Conservation (phyloP, 2,888 invertebrate genomes). For the Dasypolia templi region DNA sequence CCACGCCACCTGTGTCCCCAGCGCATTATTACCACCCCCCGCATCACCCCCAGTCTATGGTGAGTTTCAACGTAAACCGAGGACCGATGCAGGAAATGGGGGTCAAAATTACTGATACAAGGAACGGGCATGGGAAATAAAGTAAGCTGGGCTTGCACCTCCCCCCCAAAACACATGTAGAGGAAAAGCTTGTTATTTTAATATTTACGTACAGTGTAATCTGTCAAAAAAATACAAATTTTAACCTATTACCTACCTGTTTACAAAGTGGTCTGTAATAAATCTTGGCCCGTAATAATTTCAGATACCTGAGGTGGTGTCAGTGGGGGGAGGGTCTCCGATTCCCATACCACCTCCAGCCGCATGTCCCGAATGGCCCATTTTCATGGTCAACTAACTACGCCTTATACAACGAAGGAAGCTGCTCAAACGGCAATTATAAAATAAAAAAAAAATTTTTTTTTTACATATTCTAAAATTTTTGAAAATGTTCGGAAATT, state of each 20-base stretch:
- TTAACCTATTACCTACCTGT: neutral
- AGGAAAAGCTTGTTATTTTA: neutral
- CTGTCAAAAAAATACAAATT: neutral
- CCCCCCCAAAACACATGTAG: constrained; percentile 26
- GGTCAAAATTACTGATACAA: constrained; percentile 4
- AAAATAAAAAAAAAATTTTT: too few species aligned
- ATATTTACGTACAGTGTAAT: neutral
- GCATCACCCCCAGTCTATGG: constrained; percentile 87
- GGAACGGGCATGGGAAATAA: constrained; percentile 23
- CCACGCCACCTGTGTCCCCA: constrained; percentile 98
- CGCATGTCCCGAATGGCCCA: constrained; percentile 88
- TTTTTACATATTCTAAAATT: constrained; percentile 18
- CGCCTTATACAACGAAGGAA: constrained; percentile 44
- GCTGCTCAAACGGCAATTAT: constrained; percentile 39
- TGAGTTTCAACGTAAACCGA: constrained; percentile 66
- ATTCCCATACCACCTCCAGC: constrained; percentile 86
- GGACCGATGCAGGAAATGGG: constrained; percentile 20
- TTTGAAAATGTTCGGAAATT: constrained; percentile 31
- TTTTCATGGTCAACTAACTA: constrained; percentile 86
- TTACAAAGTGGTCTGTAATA: too few species aligned
- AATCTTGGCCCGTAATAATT: constrained; percentile 51
- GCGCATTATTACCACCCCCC: constrained; percentile 95
- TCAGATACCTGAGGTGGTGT: constrained; percentile 87
- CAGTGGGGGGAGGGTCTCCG: constrained; percentile 87
- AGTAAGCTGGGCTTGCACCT: constrained; percentile 13